A percentile compares a stretch with the other conserved stretches of the same genome.
These are phyloP conservation scores for Tragelaphus strepsiceros DNA, from an alignment of 2,113 vertebrate species.

Conservation along the genomic window DNA sequence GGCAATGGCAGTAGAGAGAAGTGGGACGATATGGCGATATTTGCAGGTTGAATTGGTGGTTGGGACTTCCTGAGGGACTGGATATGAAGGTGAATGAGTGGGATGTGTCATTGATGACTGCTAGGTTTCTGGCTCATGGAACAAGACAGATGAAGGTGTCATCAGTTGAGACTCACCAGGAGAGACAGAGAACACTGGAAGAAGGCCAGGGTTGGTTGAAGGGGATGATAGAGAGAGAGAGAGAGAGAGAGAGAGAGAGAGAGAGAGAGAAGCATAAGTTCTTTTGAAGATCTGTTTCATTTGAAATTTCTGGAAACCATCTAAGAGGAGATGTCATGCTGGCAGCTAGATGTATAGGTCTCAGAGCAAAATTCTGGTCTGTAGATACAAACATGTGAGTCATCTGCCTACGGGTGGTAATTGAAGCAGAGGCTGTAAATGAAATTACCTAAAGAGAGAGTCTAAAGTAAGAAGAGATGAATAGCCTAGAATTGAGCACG, in stretches of 20 bases:
- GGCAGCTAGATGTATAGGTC: not conserved
- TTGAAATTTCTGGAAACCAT: constrained; percentile 21
- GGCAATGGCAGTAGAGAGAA: not conserved
- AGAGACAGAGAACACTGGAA: not conserved
- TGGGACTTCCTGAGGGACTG: not conserved
- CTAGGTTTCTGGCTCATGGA: constrained; percentile 26
- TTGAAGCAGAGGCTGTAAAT: constrained; percentile 1
- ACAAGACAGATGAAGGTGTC: constrained; percentile 10
- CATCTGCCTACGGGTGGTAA: constrained; percentile 17
- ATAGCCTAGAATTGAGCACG: not conserved
- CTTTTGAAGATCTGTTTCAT: constrained; percentile 27
- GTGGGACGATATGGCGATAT: not conserved
- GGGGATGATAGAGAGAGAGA: not conserved
- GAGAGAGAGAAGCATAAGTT: not conserved
- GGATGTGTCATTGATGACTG: not conserved
- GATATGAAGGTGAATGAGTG: not conserved
- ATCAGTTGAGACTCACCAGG: not conserved
- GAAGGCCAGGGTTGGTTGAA: not conserved
- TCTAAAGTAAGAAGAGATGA: not conserved
- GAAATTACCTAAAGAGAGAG: constrained; percentile 33
- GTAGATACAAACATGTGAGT: constrained; percentile 38
- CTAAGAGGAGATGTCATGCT: constrained; percentile 4
- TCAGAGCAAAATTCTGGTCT: constrained; percentile 20
- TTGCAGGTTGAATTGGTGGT: not conserved
- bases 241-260: not conserved